Percentiles rank a stretch among this genome's conserved stretches.
Conservation (phyloP, 2,888 invertebrate species). For the Biston stratarius region DNA sequence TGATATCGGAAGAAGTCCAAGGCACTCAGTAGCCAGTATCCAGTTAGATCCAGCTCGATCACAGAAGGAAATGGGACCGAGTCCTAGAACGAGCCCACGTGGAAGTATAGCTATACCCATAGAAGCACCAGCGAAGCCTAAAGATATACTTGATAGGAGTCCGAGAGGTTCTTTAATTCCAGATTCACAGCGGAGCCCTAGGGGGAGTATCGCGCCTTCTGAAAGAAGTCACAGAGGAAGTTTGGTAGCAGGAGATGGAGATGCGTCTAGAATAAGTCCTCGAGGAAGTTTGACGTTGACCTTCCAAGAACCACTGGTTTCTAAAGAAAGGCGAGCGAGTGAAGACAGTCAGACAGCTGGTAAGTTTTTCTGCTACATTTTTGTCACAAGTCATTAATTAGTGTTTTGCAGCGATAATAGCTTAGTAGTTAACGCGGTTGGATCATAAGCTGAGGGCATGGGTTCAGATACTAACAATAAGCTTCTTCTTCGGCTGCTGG, state of each 20-base stretch:
- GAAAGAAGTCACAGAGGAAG: constrained; percentile 80
- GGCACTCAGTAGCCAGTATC: constrained; percentile 85
- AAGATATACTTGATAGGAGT: constrained; percentile 77
- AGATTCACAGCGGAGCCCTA: constrained; percentile 86
- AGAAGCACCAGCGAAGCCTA: constrained; percentile 73
- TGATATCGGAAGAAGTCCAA: constrained; percentile 86
- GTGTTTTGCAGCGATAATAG: neutral
- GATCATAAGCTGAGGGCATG: neutral
- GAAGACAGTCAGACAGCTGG: constrained; percentile 86
- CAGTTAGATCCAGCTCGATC: constrained; percentile 76
- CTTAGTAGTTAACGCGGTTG: neutral
- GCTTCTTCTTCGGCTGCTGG: too few species aligned
- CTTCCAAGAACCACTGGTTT: constrained; percentile 87
- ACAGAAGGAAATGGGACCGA: constrained; percentile 82
- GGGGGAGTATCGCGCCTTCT: constrained; percentile 87
- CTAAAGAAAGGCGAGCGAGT: constrained; percentile 85
- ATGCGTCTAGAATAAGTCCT: constrained; percentile 80
- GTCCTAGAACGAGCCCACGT: constrained; percentile 86
- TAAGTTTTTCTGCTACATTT: constrained; percentile 53
- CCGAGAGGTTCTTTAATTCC: constrained; percentile 88
- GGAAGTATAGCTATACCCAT: constrained; percentile 80
- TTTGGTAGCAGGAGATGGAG: constrained; percentile 70
- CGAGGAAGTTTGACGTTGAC: constrained; percentile 87
- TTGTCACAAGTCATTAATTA: neutral
- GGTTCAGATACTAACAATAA: neutral